A percentile compares a stretch with the other conserved stretches of the same genome.
Evolutionary conservation across 2,113 vertebrate species (phyloP).

Genomic region (Ibidorhyncha struthersii): DNA sequence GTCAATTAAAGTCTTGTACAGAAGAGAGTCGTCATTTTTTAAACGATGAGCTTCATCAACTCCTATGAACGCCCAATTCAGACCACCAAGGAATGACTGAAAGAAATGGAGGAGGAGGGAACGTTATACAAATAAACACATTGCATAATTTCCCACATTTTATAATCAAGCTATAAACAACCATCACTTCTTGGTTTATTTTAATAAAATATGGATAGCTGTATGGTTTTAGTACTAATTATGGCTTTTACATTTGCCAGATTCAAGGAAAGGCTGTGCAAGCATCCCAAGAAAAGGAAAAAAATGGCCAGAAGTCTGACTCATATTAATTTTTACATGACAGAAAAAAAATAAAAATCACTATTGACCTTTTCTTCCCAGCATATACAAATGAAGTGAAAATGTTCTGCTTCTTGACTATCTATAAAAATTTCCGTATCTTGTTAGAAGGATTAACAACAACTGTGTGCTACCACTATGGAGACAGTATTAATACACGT

Average conservation of each 20-base stretch:
- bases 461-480: neutral
- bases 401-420: neutral
- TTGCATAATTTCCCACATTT: neutral
- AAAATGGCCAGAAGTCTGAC: neutral
- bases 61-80: slow-evolving; percentile 96
- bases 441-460: neutral
- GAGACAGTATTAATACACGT: neutral
- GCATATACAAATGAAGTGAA: neutral
- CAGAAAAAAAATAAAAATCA: neutral
- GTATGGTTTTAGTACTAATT: neutral
- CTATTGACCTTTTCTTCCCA: neutral
- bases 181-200: neutral
- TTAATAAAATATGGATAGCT: neutral
- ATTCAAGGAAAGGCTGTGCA: neutral
- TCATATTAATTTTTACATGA: neutral
- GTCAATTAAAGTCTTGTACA: slow-evolving; percentile 98
- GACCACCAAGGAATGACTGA: slow-evolving; percentile 92
- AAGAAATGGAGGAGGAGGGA: neutral
- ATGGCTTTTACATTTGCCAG: neutral
- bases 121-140: neutral
- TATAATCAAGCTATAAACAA: neutral
- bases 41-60: slow-evolving; percentile 98
- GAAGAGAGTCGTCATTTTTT: slow-evolving; percentile 97
- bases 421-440: neutral
- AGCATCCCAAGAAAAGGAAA: neutral